These are phyloP conservation scores for Salpingus planirostris DNA, from an alignment of 2,888 invertebrate species.

Conservation along the genomic window DNA sequence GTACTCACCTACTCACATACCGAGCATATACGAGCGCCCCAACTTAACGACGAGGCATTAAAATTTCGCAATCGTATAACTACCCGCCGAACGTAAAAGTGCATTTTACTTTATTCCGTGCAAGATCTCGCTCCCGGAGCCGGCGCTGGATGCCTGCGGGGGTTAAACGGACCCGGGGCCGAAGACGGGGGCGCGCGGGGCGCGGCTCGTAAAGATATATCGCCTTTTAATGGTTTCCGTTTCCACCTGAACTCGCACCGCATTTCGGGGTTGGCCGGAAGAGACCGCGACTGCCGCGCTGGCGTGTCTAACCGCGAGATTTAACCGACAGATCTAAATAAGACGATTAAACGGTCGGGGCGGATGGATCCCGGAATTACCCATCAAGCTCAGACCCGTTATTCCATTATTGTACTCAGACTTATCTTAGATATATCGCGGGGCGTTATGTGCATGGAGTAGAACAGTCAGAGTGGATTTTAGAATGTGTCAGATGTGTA, in stretches of 20 bases:
- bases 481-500: no score
- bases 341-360: no score
- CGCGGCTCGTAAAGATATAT: conserved; percentile 34
- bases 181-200: conserved; percentile 14
- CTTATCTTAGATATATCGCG: no score
- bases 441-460: no score
- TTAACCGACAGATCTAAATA: conserved; percentile 7
- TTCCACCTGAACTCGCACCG: conserved; percentile 30
- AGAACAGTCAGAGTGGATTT: no score
- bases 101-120: conserved; percentile 27
- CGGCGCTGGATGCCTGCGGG: conserved; percentile 2
- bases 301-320: conserved; percentile 8
- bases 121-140: conserved; percentile 18
- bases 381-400: no score
- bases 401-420: no score
- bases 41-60: conserved; percentile 33
- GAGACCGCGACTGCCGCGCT: no score
- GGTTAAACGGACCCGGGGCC: neutral
- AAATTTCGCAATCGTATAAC: conserved; percentile 35
- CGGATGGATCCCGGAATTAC: no score
- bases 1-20: no score
- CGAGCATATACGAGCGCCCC: no score
- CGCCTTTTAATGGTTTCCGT: conserved; percentile 33
- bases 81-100: conserved; percentile 29
- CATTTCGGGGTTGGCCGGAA: no score